Evolutionary conservation across 1,140 invertebrate species (phyloP).

Genomic region (Drosophila kepulauana): DNA sequence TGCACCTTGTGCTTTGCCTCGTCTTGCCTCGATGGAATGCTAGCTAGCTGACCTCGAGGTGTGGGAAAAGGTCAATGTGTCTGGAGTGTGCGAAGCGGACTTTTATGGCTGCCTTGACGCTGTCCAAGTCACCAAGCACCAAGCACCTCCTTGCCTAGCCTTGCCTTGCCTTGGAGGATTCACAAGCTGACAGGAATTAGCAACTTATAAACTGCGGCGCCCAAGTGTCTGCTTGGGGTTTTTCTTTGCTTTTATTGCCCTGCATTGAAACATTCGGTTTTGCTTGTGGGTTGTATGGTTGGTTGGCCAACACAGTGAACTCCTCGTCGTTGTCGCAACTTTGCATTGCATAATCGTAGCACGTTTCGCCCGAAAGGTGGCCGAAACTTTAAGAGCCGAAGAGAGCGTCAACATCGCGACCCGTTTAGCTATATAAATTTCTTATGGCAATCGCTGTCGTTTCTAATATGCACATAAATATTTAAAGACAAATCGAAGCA

Average conservation of each 20-base stretch:
- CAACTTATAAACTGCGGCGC: slow-evolving; percentile 9
- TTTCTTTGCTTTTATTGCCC: slow-evolving; percentile 24
- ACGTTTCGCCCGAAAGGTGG: background rate
- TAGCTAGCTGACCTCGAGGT: slow-evolving; percentile 44
- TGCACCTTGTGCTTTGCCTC: background rate
- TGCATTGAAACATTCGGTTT: slow-evolving; percentile 13
- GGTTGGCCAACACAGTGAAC: background rate
- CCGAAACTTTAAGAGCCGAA: slow-evolving; percentile 21
- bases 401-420: slow-evolving; percentile 1
- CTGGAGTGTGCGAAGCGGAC: slow-evolving; percentile 25
- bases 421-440: slow-evolving; percentile 11
- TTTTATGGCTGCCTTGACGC: slow-evolving; percentile 25
- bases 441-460: background rate
- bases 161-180: slow-evolving; percentile 27
- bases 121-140: background rate
- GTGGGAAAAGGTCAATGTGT: slow-evolving; percentile 64
- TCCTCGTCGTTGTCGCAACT: slow-evolving; percentile 2
- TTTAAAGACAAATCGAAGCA: slow-evolving; percentile 39
- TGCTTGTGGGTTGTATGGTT: too few species aligned
- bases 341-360: slow-evolving; percentile 37
- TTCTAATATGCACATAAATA: slow-evolving; percentile 51
- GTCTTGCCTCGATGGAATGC: background rate
- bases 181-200: slow-evolving; percentile 37
- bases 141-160: background rate
- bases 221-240: slow-evolving; percentile 31